These are phyloP conservation scores for Drosophila kuntzei DNA, from an alignment of 2,888 invertebrate species.

Conservation along the genomic window DNA sequence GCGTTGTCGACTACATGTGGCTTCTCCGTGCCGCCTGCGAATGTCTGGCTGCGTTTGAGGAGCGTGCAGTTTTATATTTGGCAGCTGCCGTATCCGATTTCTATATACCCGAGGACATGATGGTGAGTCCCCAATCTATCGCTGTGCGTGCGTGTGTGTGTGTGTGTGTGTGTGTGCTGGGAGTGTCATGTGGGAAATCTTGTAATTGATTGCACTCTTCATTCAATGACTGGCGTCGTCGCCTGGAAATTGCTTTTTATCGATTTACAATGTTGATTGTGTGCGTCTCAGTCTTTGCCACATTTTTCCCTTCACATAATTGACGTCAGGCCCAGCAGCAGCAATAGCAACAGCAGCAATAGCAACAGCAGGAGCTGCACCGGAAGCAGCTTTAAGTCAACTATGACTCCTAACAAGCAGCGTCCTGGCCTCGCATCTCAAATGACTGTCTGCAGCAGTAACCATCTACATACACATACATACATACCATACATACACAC, in stretches of 20 bases:
- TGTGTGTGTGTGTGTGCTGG: slow-evolving; percentile 28
- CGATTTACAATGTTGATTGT: slow-evolving; percentile 70
- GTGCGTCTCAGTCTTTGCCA: slow-evolving; percentile 47
- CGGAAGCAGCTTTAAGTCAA: slow-evolving; percentile 43
- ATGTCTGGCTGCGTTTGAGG: slow-evolving; percentile 89
- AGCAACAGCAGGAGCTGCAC: slow-evolving; percentile 5
- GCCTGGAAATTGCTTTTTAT: slow-evolving; percentile 75
- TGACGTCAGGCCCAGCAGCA: slow-evolving; percentile 54
- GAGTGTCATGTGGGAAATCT: slow-evolving; percentile 74
- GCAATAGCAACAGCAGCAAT: slow-evolving; percentile 23
- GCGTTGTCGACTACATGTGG: slow-evolving; percentile 97
- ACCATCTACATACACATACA: slow-evolving; percentile 6
- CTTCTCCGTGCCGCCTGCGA: slow-evolving; percentile 93
- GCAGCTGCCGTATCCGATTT: slow-evolving; percentile 99
- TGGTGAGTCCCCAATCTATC: slow-evolving; percentile 88
- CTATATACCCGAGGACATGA: slow-evolving; percentile 96
- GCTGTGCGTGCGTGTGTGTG: not conserved
- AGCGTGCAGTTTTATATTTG: slow-evolving; percentile 93
- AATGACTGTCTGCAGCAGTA: slow-evolving; percentile 23
- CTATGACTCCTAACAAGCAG: slow-evolving; percentile 35
- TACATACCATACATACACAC: not conserved
- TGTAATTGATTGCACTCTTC: slow-evolving; percentile 78
- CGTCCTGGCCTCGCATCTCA: slow-evolving; percentile 15
- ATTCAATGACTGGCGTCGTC: slow-evolving; percentile 49
- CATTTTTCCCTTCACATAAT: slow-evolving; percentile 60